These are phyloP conservation scores for Nasonia longicornis DNA, from an alignment of 1,140 invertebrate genomes.

Conservation along the genomic window DNA sequence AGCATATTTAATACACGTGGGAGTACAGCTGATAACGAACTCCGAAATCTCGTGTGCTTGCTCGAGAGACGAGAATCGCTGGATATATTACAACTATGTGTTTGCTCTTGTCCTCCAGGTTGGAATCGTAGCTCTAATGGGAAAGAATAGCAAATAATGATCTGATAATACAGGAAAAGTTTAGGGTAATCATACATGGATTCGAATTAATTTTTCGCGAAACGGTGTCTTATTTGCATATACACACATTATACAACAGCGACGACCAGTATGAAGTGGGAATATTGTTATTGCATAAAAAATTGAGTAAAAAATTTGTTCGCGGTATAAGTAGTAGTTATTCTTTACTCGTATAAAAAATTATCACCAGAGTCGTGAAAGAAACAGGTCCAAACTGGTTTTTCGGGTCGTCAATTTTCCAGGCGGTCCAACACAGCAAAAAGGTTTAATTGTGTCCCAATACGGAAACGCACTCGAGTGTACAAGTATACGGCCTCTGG, in stretches of 20 bases:
- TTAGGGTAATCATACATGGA: neutral
- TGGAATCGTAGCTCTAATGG: neutral
- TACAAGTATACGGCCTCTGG: neutral
- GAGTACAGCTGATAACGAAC: neutral
- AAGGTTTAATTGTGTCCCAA: neutral
- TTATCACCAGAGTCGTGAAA: neutral
- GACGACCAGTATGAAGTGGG: no score
- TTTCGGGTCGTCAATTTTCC: neutral
- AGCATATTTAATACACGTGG: neutral
- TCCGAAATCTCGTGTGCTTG: neutral
- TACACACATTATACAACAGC: no score
- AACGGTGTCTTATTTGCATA: no score
- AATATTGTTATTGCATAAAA: no score
- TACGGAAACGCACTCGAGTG: neutral
- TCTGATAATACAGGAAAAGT: neutral
- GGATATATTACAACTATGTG: neutral
- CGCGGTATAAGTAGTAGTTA: neutral
- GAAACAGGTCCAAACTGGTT: neutral
- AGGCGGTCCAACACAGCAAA: neutral
- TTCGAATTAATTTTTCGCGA: no score
- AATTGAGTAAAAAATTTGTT: no score
- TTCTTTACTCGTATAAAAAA: neutral
- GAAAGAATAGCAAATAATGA: neutral
- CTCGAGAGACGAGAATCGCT: neutral
- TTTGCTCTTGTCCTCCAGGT: neutral